Evolutionary conservation across 2,113 vertebrate genomes (phyloP), one percentile per base, ranked within the genome.

Genomic region (Spea multiplicata): DNA sequence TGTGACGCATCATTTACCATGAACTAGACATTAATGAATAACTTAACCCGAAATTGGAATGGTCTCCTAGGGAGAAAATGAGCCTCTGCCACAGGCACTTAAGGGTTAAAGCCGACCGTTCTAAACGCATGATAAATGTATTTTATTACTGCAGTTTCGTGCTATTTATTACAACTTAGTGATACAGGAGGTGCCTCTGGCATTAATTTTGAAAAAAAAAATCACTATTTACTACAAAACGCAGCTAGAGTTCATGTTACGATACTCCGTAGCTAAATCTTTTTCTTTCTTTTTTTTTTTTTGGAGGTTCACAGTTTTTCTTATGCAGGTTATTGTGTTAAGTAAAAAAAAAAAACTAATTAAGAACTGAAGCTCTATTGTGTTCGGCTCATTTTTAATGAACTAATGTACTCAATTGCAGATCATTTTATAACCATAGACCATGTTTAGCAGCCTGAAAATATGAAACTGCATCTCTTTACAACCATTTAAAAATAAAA

Each of bases 401-500:
- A 80, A 68, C 68, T 80, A 80, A 80, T 74, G 78, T 50, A 53
- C 78, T 80, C 71, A 74, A 74, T 80, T 68, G 64, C 71, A 74
- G 78, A 68, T 80, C 49, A 80, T 80, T 74, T 68, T 50, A 74
- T 68, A 74, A 80, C 64, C 78, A 59, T 53, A 74, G 52, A 80
- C 45, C 78, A 71, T 80, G 78, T 74, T 71, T 80, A 74, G 71
- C 71, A 50, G 78, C 52, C 71, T 17, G 49, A 48, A 52, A 73
- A 80, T 52, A 80, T 59, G 52, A 74, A 74, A 80, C 61, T 67
- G 78, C 78, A 68, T 73, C 71, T 80, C 78, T 61, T 80, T 74
- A 80, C 71, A 74, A 67, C 78, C 78, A 59, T 74, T 80, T 61
- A 74, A 74, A 73, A 80, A 80, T 50, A 74, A 68, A 80, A 80